Base-by-base conservation (phyloP, 2,797 vertebrate species). In the Hydrocynus forskahlii region DNA sequence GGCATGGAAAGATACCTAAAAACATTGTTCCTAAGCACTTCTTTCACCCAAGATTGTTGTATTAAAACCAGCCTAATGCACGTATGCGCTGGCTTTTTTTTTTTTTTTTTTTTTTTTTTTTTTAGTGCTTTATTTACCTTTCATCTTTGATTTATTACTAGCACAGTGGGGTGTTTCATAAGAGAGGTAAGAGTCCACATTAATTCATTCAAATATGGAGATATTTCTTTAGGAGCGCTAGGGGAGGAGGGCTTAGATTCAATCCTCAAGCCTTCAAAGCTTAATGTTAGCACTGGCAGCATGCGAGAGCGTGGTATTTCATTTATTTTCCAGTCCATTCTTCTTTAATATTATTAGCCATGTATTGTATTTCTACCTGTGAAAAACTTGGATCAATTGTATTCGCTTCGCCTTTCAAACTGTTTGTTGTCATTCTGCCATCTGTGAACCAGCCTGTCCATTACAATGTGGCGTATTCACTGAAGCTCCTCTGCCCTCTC, bases 381-480 rank as follows among this genome's bases (percentile, higher is more conserved):
- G 89, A 78, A 83, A 85, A 86, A 81, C 89, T 81, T 52, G 89
- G 93, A 92, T 93, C 93, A 90, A 91, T 94, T 93, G 88, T 94
- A 76, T 95, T 95, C 95, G 93, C 92, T 91, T 94, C 91, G 91
- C 89, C 92, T 94, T 93, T 90, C 89, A 91, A 92, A 90, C 86
- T 77, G 86, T 93, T 94, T 95, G 92, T 94, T 95, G 95, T 95
- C 94, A 90, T 96, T 96, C 95, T 95, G 94, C 96, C 96, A 95
- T 96, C 96, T 95, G 95, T 92, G 91, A 93, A 93, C 94, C 92
- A 95, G 95, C 94, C 92, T 92, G 94, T 94, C 89, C 91, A 89
- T 90, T 91, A 94, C 95, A 95, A 94, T 93, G 91, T 92, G 91
- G 78, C 93, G 95, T 88, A 95, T 96, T 96, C 93, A 94, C 79